A percentile compares a stretch with the other conserved stretches of the same genome.
Evolutionary conservation across 1,140 invertebrate genomes (phyloP).

Genomic region (Aphelenchoides avenae): DNA sequence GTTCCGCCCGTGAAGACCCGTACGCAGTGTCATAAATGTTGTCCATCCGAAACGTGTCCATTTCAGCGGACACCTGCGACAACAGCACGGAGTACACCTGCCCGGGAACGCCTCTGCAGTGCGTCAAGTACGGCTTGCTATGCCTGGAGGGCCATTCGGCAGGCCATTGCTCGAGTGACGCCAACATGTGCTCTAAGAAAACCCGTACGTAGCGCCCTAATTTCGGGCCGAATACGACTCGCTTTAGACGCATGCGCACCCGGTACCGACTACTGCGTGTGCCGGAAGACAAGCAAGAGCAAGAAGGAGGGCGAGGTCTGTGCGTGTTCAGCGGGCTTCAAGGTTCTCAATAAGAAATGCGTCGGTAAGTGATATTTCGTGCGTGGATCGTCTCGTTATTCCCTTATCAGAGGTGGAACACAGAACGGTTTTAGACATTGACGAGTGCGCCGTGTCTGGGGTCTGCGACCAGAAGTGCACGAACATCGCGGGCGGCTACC

Average conservation of each 20-base stretch:
- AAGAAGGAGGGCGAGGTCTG: no score
- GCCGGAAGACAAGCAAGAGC: no score
- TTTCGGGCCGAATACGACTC: no score
- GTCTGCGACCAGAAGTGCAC: slow-evolving; percentile 70
- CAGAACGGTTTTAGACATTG: slow-evolving; percentile 70
- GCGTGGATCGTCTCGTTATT: neutral
- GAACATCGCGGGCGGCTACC: slow-evolving; percentile 62
- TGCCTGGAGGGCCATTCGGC: no score
- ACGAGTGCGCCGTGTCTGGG: slow-evolving; percentile 80
- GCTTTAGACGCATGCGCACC: no score
- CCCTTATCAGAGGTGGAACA: no score
- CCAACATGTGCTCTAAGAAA: slow-evolving; percentile 3
- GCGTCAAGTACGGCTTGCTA: slow-evolving; percentile 39
- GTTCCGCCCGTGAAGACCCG: neutral
- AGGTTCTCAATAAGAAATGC: slow-evolving; percentile 24
- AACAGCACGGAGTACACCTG: slow-evolving; percentile 43
- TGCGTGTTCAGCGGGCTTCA: no score
- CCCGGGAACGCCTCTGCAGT: slow-evolving; percentile 34
- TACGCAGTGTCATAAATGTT: slow-evolving; percentile 6
- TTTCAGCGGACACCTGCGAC: slow-evolving; percentile 23
- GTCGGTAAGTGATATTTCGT: neutral
- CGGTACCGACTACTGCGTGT: no score
- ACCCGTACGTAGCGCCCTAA: no score
- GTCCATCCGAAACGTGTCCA: no score
- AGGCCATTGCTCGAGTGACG: no score